Conservation (phyloP, 2,113 vertebrate species). For the Lucifuga dentata region DNA sequence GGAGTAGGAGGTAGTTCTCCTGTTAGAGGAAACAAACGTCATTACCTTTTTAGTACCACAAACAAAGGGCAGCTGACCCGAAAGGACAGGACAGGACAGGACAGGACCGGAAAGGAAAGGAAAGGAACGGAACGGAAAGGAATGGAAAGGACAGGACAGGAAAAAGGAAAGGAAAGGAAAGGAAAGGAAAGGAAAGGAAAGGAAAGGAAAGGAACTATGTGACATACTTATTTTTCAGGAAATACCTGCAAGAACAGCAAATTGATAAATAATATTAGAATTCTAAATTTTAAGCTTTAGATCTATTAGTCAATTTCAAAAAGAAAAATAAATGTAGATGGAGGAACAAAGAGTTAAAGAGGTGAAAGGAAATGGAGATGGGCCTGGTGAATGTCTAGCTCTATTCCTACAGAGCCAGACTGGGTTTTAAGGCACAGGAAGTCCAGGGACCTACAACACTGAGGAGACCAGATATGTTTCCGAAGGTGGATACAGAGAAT, state of each 20-base stretch:
- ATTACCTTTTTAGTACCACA: conserved; percentile 44
- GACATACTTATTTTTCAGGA: no score
- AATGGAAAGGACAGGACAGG: no score
- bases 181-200: background rate
- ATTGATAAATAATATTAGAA: no score
- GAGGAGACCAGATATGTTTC: background rate
- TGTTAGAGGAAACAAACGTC: conserved; percentile 22
- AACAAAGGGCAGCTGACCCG: conserved; percentile 17
- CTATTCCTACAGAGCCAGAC: conserved; percentile 1
- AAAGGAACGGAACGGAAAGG: background rate
- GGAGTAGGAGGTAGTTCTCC: conserved; percentile 25
- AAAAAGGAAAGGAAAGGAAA: background rate
- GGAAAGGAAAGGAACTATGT: background rate
- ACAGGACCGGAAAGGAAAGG: background rate
- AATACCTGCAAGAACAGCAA: no score
- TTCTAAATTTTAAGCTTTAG: no score
- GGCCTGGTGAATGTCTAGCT: no score
- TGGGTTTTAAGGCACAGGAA: background rate
- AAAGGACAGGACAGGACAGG: background rate
- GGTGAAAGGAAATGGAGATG: no score
- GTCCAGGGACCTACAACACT: no score
- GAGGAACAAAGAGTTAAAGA: no score
- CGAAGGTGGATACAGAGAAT: background rate
- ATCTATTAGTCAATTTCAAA: no score
- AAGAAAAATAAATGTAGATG: no score